These are phyloP conservation scores for Callipepla californica DNA, from an alignment of 2,113 vertebrate species.

Conservation along the genomic window DNA sequence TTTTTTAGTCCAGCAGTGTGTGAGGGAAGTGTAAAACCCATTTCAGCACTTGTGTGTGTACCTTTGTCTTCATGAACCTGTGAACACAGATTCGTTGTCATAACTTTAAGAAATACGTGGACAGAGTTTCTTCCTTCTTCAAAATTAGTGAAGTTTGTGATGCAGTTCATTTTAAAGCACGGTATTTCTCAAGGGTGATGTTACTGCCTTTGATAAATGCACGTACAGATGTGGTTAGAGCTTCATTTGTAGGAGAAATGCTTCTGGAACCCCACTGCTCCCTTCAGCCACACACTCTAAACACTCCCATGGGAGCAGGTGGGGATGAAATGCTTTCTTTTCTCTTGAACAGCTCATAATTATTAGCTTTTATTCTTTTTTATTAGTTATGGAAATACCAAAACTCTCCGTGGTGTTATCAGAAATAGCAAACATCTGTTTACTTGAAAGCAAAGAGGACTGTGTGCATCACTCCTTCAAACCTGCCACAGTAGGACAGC, in stretches of 20 bases:
- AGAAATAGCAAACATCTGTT: not conserved
- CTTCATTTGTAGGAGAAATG: not conserved
- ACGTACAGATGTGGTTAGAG: not conserved
- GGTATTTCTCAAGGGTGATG: not conserved
- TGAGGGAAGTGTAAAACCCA: not conserved
- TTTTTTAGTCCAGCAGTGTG: not conserved
- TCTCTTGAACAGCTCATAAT: not conserved
- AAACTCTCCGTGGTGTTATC: not conserved
- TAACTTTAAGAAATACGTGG: not conserved
- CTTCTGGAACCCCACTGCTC: not conserved
- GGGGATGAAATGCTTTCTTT: not conserved
- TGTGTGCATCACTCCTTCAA: not conserved
- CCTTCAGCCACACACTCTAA: not conserved
- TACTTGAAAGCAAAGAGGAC: not conserved
- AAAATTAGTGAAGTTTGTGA: not conserved
- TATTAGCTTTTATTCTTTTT: not conserved
- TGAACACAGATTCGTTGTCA: not conserved
- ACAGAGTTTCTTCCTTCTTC: not conserved
- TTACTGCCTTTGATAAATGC: not conserved
- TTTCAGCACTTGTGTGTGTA: not conserved
- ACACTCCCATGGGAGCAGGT: not conserved
- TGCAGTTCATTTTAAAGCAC: not conserved
- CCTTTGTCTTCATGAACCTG: not conserved
- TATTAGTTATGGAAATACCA: not conserved
- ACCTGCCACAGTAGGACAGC: not conserved